A percentile compares a stretch with the other conserved stretches of the same genome.
Evolutionary conservation across 1,140 invertebrate genomes (phyloP).

Genomic region (Cydia splendana): DNA sequence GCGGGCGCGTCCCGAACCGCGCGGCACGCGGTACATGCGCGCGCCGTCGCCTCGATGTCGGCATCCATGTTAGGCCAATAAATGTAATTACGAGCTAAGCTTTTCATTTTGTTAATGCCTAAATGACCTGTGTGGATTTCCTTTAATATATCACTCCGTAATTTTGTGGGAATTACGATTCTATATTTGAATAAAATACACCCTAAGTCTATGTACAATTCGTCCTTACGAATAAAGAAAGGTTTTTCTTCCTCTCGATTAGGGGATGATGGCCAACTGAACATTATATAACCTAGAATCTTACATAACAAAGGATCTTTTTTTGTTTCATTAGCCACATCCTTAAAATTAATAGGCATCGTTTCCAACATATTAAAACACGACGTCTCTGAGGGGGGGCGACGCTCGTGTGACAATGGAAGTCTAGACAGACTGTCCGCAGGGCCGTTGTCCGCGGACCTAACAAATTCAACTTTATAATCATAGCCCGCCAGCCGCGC

Average conservation of each 20-base stretch:
- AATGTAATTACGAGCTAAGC: conserved; percentile 64
- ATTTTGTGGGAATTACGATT: conserved; percentile 59
- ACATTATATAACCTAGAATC: conserved; percentile 45
- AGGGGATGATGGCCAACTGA: conserved; percentile 32
- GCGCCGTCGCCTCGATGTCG: conserved; percentile 57
- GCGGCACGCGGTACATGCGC: conserved; percentile 44
- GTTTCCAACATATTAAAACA: conserved; percentile 40
- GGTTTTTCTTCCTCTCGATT: conserved; percentile 41
- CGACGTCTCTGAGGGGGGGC: neutral
- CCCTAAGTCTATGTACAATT: conserved; percentile 41
- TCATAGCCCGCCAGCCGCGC: conserved; percentile 46
- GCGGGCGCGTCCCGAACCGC: conserved; percentile 45
- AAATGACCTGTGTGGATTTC: conserved; percentile 71
- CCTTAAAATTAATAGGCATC: conserved; percentile 44
- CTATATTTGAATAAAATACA: conserved; percentile 56
- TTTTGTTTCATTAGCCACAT: conserved; percentile 42
- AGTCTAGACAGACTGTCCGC: conserved; percentile 46
- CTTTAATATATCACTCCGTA: conserved; percentile 53
- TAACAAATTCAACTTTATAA: conserved; percentile 45
- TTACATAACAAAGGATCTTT: conserved; percentile 41
- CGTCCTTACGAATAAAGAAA: conserved; percentile 42
- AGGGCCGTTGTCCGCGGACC: conserved; percentile 40
- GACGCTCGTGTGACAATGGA: conserved; percentile 35
- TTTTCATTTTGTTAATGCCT: conserved; percentile 75
- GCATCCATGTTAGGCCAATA: conserved; percentile 73